phyloP scores from a whole-genome alignment of 2,888 invertebrate genomes.

The Scaptomyza polygonia region DNA sequence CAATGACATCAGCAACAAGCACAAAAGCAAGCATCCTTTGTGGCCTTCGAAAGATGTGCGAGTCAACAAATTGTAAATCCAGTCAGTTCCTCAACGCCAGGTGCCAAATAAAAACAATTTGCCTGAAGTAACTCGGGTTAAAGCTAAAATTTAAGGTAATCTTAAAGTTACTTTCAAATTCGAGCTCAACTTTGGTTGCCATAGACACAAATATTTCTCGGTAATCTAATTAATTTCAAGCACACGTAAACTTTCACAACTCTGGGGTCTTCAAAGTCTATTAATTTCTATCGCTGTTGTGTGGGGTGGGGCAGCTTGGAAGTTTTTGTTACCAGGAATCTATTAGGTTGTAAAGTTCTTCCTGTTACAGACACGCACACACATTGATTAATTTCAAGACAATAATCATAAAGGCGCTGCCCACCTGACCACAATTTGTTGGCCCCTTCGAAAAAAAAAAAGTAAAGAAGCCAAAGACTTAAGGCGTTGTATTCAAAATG shows the following conservation, averaged over 20 bases:
- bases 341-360: slow-evolving; percentile 62
- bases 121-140: not conserved
- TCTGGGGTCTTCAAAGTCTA: slow-evolving; percentile 54
- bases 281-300: slow-evolving; percentile 38
- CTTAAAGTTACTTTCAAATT: slow-evolving; percentile 3
- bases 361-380: slow-evolving; percentile 59
- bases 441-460: not conserved
- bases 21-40: slow-evolving; percentile 7
- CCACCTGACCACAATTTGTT: slow-evolving; percentile 52
- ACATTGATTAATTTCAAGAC: slow-evolving; percentile 79
- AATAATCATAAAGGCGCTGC: slow-evolving; percentile 73
- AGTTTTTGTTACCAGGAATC: slow-evolving; percentile 38
- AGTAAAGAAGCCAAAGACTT: not conserved
- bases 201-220: slow-evolving; percentile 48
- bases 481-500: slow-evolving; percentile 51
- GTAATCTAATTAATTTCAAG: slow-evolving; percentile 75
- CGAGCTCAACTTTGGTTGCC: slow-evolving; percentile 20
- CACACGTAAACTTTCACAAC: slow-evolving; percentile 52
- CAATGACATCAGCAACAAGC: slow-evolving; percentile 14
- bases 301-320: not conserved
- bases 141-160: slow-evolving; percentile 1
- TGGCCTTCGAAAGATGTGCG: slow-evolving; percentile 18
- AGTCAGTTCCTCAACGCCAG: slow-evolving; percentile 10
- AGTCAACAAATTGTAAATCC: slow-evolving; percentile 22
- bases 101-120: slow-evolving; percentile 17